phyloP scores from a whole-genome alignment of 2,888 invertebrate species.

The Psylliodes chrysocephalus region DNA sequence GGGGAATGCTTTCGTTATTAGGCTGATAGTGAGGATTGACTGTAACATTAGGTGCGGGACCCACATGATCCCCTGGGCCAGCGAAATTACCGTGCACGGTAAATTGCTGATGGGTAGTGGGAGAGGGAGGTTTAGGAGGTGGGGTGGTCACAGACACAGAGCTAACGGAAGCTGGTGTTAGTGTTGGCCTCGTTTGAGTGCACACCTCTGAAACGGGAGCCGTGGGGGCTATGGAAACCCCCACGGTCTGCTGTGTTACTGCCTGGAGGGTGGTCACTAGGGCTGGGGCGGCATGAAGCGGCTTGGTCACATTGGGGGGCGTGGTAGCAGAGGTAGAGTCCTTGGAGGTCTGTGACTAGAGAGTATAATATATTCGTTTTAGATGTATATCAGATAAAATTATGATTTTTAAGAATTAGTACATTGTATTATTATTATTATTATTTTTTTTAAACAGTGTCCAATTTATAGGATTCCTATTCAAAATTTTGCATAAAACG shows the following conservation, averaged over 20 bases:
- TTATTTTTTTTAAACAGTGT: neutral
- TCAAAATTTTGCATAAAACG: too few relatives aligned
- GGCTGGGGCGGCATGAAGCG: constrained; percentile 46
- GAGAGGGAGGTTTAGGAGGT: constrained; percentile 51
- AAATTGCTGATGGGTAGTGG: constrained; percentile 63
- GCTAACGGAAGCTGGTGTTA: constrained; percentile 61
- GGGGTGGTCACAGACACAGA: constrained; percentile 56
- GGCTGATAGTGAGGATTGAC: constrained; percentile 70
- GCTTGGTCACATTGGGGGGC: constrained; percentile 59
- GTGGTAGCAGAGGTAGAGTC: constrained; percentile 62
- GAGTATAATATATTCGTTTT: constrained; percentile 50
- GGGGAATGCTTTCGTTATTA: constrained; percentile 45
- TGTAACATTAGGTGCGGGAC: constrained; percentile 76
- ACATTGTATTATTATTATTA: too few relatives aligned
- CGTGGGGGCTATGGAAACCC: constrained; percentile 56
- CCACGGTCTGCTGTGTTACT: constrained; percentile 47
- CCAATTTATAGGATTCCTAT: too few relatives aligned
- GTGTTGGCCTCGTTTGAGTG: constrained; percentile 60
- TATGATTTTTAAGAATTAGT: neutral
- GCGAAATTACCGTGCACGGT: constrained; percentile 64
- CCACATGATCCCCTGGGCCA: constrained; percentile 66
- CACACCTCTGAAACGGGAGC: constrained; percentile 64
- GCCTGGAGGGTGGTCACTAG: constrained; percentile 45
- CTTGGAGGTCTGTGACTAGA: constrained; percentile 69
- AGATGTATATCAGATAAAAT: constrained; percentile 28